phyloP scores from a whole-genome alignment of 2,797 vertebrate species.

The Sebastes minor region DNA sequence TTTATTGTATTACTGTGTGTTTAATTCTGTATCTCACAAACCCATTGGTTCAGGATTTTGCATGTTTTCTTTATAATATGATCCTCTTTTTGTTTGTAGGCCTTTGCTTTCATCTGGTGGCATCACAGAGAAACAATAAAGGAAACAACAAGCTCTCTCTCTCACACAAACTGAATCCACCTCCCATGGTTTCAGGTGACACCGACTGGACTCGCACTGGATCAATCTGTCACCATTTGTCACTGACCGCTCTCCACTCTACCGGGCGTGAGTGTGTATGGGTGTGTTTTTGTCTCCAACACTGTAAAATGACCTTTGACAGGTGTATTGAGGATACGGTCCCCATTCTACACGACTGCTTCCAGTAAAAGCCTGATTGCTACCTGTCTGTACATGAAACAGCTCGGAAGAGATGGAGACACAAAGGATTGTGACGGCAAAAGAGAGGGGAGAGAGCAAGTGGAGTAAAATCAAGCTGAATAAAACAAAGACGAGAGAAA shows the following conservation, averaged over 20 bases:
- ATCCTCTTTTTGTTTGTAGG: neutral
- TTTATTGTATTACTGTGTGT: neutral
- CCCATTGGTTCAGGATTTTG: neutral
- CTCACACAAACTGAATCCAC: neutral
- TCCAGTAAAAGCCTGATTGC: constrained; percentile 75
- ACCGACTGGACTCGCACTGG: constrained; percentile 46
- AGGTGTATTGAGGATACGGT: constrained; percentile 57
- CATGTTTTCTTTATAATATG: neutral
- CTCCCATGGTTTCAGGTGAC: constrained; percentile 41
- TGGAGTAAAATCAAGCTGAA: constrained; percentile 36
- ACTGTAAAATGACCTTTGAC: constrained; percentile 59
- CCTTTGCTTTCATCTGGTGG: neutral
- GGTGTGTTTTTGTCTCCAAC: constrained; percentile 34
- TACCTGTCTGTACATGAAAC: constrained; percentile 62
- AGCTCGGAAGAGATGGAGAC: constrained; percentile 28
- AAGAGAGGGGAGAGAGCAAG: constrained; percentile 2
- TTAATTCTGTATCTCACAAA: neutral
- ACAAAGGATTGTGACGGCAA: constrained; percentile 36
- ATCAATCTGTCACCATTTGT: constrained; percentile 79
- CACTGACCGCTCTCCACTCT: constrained; percentile 45
- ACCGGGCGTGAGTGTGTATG: constrained; percentile 6
- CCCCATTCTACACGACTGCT: constrained; percentile 60
- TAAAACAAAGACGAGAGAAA: constrained; percentile 25
- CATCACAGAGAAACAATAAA: constrained; percentile 1
- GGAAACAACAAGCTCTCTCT: neutral